phyloP scores from a whole-genome alignment of 2,888 invertebrate genomes.

The Hypercompe scribonia region DNA sequence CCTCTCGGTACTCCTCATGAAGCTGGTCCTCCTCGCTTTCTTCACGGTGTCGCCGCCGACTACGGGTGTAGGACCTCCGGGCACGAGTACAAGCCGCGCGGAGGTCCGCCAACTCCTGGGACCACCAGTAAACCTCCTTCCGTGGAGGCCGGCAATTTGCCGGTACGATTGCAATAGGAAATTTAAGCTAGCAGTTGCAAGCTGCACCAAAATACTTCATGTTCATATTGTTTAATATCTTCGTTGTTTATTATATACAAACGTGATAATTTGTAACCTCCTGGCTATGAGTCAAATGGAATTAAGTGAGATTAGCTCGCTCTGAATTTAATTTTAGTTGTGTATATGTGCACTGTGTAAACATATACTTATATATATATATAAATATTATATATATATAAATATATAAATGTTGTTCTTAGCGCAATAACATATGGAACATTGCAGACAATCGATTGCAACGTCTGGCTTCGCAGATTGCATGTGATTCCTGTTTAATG shows the following conservation, averaged over 20 bases:
- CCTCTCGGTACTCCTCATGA: too few relatives aligned
- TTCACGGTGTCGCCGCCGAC: too few relatives aligned
- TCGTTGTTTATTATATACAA: constrained; percentile 69
- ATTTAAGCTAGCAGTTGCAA: constrained; percentile 65
- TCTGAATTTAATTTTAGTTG: constrained; percentile 71
- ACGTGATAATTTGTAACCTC: constrained; percentile 68
- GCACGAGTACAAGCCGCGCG: too few relatives aligned
- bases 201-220: constrained; percentile 46
- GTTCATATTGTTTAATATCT: constrained; percentile 73
- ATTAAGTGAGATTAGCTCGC: constrained; percentile 68
- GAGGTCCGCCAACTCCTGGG: too few relatives aligned
- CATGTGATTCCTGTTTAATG: neutral
- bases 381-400: constrained; percentile 3
- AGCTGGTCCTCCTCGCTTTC: too few relatives aligned
- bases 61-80: too few relatives aligned
- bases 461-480: neutral
- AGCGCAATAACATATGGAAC: neutral
- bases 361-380: constrained; percentile 17
- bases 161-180: constrained; percentile 62
- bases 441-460: neutral
- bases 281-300: constrained; percentile 66
- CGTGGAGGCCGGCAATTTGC: too few relatives aligned
- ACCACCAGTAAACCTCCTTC: too few relatives aligned
- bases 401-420: constrained; percentile 24
- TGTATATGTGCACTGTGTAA: constrained; percentile 52